Evolutionary conservation across 2,888 invertebrate genomes (phyloP).

Genomic region (Euclidia mi): DNA sequence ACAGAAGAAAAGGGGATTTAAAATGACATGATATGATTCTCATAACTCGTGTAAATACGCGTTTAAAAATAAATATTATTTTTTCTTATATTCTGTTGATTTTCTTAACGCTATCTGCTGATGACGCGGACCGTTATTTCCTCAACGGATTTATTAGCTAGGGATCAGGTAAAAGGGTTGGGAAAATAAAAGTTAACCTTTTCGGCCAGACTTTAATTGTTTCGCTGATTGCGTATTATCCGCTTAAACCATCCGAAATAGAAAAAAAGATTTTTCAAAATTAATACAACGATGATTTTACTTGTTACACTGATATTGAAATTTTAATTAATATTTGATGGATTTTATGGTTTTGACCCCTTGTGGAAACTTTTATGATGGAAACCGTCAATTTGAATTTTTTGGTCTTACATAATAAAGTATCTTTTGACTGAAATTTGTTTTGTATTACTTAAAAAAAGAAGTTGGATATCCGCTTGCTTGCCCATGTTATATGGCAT

Average conservation of each 20-base stretch:
- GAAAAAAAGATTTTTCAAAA: constrained; percentile 35
- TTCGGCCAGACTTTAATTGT: constrained; percentile 66
- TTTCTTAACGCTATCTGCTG: constrained; percentile 4
- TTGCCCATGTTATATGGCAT: too few relatives aligned
- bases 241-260: constrained; percentile 54
- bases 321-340: neutral
- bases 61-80: too few relatives aligned
- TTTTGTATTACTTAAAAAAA: too few relatives aligned
- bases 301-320: constrained; percentile 7
- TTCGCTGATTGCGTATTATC: constrained; percentile 70
- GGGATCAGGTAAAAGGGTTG: constrained; percentile 62
- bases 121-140: constrained; percentile 38
- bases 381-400: too few relatives aligned
- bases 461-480: too few relatives aligned
- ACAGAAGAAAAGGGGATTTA: too few relatives aligned
- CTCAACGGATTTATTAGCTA: constrained; percentile 64
- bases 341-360: too few relatives aligned
- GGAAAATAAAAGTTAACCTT: constrained; percentile 61
- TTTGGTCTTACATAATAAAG: too few relatives aligned
- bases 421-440: too few relatives aligned
- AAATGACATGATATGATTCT: too few relatives aligned
- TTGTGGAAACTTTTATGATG: too few relatives aligned
- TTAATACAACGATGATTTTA: constrained; percentile 22
- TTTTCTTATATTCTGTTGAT: neutral
- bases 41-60: too few relatives aligned